Conservation (phyloP, 2,797 vertebrate species). For the Bryconaethiops microstoma region DNA sequence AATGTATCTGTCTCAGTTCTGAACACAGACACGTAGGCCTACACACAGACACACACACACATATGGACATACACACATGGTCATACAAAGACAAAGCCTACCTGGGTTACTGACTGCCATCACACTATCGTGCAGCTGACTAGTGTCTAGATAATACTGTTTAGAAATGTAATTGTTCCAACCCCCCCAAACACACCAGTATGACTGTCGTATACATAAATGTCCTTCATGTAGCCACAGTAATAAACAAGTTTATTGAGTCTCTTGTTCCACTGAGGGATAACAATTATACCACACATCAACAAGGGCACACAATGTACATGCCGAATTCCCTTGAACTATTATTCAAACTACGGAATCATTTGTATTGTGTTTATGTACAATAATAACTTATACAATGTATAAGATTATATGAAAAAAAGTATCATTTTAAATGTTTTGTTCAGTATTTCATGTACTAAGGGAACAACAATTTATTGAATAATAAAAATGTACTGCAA, state of each 20-base stretch:
- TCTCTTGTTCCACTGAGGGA: neutral
- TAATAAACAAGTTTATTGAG: neutral
- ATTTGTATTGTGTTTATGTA: neutral
- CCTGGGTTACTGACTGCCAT: neutral
- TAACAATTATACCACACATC: neutral
- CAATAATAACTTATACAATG: no score
- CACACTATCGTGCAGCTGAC: conserved; percentile 26
- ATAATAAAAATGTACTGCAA: no score
- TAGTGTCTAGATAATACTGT: conserved; percentile 1
- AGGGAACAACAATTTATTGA: no score
- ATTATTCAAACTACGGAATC: neutral
- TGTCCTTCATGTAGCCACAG: conserved; percentile 13
- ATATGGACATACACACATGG: neutral
- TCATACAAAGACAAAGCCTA: conserved; percentile 8
- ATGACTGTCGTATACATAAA: conserved; percentile 1
- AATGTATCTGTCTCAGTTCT: neutral
- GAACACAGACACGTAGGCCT: conserved; percentile 11
- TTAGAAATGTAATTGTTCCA: neutral
- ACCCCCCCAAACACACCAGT: neutral
- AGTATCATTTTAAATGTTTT: no score
- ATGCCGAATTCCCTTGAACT: neutral
- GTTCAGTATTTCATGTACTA: no score
- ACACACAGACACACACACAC: neutral
- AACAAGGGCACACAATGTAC: neutral
- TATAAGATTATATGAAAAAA: no score